Evolutionary conservation across 2,888 invertebrate species (phyloP), one percentile per base, ranked within the genome.

Genomic region (Phaonia tiefii): DNA sequence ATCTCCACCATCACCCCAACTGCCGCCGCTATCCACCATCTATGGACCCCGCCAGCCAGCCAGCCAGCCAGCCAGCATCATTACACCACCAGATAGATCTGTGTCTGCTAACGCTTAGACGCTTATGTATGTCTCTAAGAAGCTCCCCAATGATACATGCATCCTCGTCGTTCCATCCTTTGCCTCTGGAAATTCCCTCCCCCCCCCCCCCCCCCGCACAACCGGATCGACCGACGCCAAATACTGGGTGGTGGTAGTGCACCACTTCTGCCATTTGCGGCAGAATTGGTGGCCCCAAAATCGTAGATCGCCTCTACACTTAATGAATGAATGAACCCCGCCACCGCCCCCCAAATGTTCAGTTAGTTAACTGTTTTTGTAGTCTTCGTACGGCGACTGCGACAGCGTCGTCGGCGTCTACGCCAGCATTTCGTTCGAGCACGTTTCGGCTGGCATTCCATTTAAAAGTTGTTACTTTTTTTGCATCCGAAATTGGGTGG

Each of bases 401-500:
- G 51, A 26, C 31, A 72, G 37, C 67, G 56, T 20, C 39, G 71
- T 44, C 17, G 26, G 66, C 65, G 84, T 83, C 81, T 69, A 73
- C 25, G 72, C 66, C 80, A 79, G 63, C 60, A 39, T 60, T 75
- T 70, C 71, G 58, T 49, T 49, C 10, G 56, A 60, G 58, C 71
- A 67, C 67, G 71, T 72, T 78, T 81, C 72, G 82, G 80, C 87
- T 75, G 82, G 80, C 87, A 87, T 87, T 87, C 88, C 87, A 86
- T 86, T 83, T 80, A 82, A 85, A 79, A 58, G 58, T 77, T 77
- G 69, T 58, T 54, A 56, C 75, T 75, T 80, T 77, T 31, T 78
- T 82, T 86, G 86, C 87, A 88, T 87, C 88, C 87, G 87, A 88
- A 87, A 87, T 88, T 89, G 88, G 88, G 88, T 89, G 88, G 88